These are phyloP conservation scores for Solenopsis invicta DNA, from an alignment of 1,140 invertebrate species.

Conservation along the genomic window DNA sequence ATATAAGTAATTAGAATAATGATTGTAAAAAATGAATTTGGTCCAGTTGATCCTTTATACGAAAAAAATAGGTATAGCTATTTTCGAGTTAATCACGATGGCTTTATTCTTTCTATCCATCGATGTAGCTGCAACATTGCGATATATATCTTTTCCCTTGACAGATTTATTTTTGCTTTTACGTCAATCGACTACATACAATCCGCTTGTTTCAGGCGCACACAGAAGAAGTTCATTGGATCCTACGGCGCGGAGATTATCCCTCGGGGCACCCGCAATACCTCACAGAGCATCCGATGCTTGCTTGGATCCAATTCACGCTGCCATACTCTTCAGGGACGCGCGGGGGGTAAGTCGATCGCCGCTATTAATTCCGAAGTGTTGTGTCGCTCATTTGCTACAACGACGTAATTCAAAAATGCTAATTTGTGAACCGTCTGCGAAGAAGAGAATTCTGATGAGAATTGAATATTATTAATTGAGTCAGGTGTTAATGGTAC, in stretches of 20 bases:
- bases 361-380: neutral
- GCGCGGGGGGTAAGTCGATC: conserved; percentile 93
- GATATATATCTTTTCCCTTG: neutral
- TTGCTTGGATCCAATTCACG: conserved; percentile 93
- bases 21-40: too few relatives aligned
- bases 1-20: too few relatives aligned
- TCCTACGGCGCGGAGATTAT: conserved; percentile 91
- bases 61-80: too few relatives aligned
- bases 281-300: conserved; percentile 91
- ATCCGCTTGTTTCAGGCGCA: conserved; percentile 88
- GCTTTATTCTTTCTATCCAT: neutral
- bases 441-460: too few relatives aligned
- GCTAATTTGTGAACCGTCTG: too few relatives aligned
- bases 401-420: too few relatives aligned
- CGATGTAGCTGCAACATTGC: neutral
- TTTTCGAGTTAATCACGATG: neutral
- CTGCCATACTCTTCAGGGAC: conserved; percentile 95
- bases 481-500: too few relatives aligned
- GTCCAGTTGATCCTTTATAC: too few relatives aligned
- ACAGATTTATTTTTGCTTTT: neutral
- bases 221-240: conserved; percentile 91
- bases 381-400: too few relatives aligned
- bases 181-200: conserved; percentile 4
- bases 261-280: conserved; percentile 89
- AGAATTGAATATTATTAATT: too few relatives aligned